Conservation (phyloP, 2,113 vertebrate genomes). For the Fregetta grallaria region DNA sequence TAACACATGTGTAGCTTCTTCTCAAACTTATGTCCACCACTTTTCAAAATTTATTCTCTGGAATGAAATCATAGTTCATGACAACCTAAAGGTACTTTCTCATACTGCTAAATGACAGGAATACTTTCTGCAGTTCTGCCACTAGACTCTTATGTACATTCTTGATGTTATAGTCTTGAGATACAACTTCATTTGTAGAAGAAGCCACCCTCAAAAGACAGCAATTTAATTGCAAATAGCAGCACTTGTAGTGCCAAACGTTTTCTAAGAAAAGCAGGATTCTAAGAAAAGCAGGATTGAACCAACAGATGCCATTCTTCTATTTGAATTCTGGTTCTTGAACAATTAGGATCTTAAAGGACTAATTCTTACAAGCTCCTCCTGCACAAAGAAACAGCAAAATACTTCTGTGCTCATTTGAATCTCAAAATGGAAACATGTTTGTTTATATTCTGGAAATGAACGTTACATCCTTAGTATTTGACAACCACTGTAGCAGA, state of each 20-base stretch:
- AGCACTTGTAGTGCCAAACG: not conserved
- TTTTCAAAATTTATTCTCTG: not conserved
- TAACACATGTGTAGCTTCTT: not conserved
- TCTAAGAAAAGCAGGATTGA: not conserved
- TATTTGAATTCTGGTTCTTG: not conserved
- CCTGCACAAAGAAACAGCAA: not conserved
- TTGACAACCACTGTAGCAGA: not conserved
- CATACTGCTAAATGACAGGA: not conserved
- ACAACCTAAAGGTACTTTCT: not conserved
- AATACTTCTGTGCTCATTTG: not conserved
- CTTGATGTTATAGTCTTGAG: not conserved
- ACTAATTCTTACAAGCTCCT: not conserved
- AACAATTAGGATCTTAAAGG: not conserved
- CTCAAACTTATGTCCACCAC: not conserved
- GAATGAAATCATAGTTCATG: not conserved
- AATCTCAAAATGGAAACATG: not conserved
- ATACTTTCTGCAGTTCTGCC: not conserved
- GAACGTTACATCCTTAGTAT: accelerated
- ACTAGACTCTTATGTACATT: not conserved
- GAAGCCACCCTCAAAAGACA: not conserved
- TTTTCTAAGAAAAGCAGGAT: not conserved
- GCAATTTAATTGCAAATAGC: not conserved
- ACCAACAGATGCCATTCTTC: not conserved
- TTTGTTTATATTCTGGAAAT: not conserved
- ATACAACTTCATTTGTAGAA: not conserved